Evolutionary conservation across 2,888 invertebrate species (phyloP).

Genomic region (Diarsia mendica): DNA sequence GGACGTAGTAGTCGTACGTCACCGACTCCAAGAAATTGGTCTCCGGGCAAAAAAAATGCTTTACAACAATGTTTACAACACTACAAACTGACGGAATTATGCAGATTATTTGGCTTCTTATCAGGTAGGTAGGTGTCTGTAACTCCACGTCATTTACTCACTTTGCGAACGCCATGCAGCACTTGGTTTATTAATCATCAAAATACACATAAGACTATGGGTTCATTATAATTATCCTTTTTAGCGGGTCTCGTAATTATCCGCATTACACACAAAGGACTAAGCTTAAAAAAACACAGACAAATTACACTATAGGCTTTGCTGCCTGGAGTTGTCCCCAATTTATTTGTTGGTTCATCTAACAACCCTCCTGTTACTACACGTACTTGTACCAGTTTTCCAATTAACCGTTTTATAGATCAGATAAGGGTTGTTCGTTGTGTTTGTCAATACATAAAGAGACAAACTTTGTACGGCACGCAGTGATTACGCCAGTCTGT

Average conservation of each 20-base stretch:
- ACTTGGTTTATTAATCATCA: not conserved
- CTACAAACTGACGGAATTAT: too few species aligned
- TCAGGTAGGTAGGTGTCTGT: too few species aligned
- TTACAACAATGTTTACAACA: too few species aligned
- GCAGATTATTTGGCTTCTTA: too few species aligned
- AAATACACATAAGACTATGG: not conserved
- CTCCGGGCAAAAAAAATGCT: too few species aligned
- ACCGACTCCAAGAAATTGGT: too few species aligned
- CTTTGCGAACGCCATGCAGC: not conserved
- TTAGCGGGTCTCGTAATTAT: not conserved
- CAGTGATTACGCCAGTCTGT: slow-evolving; percentile 25
- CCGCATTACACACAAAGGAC: not conserved
- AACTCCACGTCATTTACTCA: too few species aligned
- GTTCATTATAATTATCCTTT: not conserved
- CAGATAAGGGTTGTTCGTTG: slow-evolving; percentile 11
- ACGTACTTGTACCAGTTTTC: slow-evolving; percentile 15
- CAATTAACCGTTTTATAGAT: slow-evolving; percentile 51
- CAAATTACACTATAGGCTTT: not conserved
- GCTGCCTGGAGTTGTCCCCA: not conserved
- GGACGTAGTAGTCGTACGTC: too few species aligned
- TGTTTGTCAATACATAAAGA: slow-evolving; percentile 48
- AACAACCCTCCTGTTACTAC: not conserved
- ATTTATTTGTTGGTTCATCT: not conserved
- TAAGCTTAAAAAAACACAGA: not conserved
- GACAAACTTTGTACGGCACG: slow-evolving; percentile 4